phyloP scores from a whole-genome alignment of 2,113 vertebrate genomes.

The Ornithorhynchus anatinus region DNA sequence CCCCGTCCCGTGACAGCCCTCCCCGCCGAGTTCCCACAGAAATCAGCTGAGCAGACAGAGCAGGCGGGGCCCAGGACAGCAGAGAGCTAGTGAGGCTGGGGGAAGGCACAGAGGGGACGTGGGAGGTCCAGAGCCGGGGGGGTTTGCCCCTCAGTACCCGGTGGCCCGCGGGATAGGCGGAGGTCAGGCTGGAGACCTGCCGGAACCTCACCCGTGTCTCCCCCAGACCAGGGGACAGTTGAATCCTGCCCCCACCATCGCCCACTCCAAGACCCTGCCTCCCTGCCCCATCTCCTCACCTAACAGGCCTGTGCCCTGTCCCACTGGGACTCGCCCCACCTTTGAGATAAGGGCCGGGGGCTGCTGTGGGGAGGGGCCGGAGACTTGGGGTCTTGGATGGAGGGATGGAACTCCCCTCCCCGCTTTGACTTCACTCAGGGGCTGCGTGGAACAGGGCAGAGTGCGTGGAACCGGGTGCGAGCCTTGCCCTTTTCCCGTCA shows the following conservation, averaged over 20 bases:
- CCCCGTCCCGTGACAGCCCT: not conserved
- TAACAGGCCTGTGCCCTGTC: not conserved
- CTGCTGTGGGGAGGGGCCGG: too few species aligned
- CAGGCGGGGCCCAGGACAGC: not conserved
- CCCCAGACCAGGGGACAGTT: not conserved
- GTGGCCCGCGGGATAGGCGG: not conserved
- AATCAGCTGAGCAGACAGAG: not conserved
- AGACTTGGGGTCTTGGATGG: too few species aligned
- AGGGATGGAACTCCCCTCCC: too few species aligned
- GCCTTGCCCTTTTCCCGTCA: too few species aligned
- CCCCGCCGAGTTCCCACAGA: not conserved
- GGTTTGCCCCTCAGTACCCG: not conserved
- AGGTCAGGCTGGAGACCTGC: not conserved
- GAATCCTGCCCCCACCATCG: not conserved
- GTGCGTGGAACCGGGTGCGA: too few species aligned
- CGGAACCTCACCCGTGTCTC: too few species aligned
- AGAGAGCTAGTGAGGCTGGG: not conserved
- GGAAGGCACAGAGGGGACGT: accelerated
- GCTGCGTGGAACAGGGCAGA: too few species aligned
- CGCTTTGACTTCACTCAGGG: too few species aligned
- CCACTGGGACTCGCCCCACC: not conserved
- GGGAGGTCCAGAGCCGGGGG: not conserved
- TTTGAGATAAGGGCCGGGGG: too few species aligned
- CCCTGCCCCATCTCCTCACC: not conserved
- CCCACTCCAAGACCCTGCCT: not conserved